Evolutionary conservation across 2,888 invertebrate species (phyloP).

Genomic region (Aromia moschata): DNA sequence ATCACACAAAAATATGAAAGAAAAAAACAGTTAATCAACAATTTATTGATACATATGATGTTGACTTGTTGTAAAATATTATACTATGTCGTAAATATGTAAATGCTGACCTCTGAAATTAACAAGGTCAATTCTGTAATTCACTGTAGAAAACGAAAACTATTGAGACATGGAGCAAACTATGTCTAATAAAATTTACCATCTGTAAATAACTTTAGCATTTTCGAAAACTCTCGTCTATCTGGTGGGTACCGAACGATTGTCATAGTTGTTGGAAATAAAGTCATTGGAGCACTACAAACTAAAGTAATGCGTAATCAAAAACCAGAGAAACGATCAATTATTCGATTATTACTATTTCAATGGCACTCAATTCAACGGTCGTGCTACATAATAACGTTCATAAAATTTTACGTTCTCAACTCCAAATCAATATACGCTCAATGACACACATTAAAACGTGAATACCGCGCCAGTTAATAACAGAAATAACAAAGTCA

Average conservation of each 20-base stretch:
- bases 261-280: slow-evolving; percentile 33
- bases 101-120: no score
- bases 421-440: slow-evolving; percentile 57
- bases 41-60: no score
- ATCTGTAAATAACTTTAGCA: neutral
- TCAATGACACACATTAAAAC: slow-evolving; percentile 54
- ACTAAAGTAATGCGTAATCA: slow-evolving; percentile 52
- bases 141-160: no score
- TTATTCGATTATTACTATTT: slow-evolving; percentile 58
- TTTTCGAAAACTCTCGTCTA: slow-evolving; percentile 1
- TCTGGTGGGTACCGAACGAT: slow-evolving; percentile 14
- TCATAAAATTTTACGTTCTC: slow-evolving; percentile 59
- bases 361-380: slow-evolving; percentile 57
- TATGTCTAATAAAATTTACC: neutral
- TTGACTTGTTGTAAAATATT: no score
- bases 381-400: slow-evolving; percentile 58
- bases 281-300: slow-evolving; percentile 46
- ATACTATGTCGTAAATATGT: no score
- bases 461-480: slow-evolving; percentile 51
- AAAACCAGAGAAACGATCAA: slow-evolving; percentile 56
- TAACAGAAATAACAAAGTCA: slow-evolving; percentile 49
- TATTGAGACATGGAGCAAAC: no score
- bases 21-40: no score
- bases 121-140: no score
- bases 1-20: no score